Evolutionary conservation across 2,888 invertebrate species (phyloP), one percentile per base, ranked within the genome.

Genomic region (Omphaloscelis lunosa): DNA sequence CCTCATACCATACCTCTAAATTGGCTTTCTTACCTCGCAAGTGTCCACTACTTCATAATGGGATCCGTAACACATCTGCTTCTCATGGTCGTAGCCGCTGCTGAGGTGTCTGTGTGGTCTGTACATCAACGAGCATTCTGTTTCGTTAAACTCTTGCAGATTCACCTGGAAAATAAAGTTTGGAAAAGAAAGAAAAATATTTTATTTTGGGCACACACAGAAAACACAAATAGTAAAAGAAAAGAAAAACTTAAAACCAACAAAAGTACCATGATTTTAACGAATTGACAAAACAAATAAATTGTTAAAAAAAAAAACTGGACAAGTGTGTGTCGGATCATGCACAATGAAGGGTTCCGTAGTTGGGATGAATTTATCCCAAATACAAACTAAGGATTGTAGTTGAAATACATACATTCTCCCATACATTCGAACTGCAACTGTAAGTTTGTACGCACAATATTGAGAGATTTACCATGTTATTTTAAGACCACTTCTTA

Each of bases 51-150:
- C 23, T 20, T 39, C n/a, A 20, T 5, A 12, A 5, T 61, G 20
- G 8, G 56, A 63, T 2, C 86, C 86, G 45, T 82, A 86, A 45
- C 86, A 86, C 82, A 79, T 84, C 68, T 86, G 86, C 8, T 20
- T 84, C 0, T 67, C 20, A 34, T 68, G 71, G 20, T 85, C 79
- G 48, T 84, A 86, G 1, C 86, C 86, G 11, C 65, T 63, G 1
- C 1, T 58, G 45, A 86, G 59, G n/a, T 63, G 86, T 41, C 86
- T 70, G 39, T 87, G 83, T 6, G 65, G 68, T 58, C 41, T 63
- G 58, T 70, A 85, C 4, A 72, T 58, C 1, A 0, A 0, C 0
- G 73, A 58, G 41, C 86, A 87, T 1, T 77, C 71, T 0, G 56
- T 41, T n/a, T 77, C 75, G 0, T 59, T 73, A 61, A 66, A 86